Evolutionary conservation across 2,113 vertebrate species (phyloP).

Genomic region (Microcebus murinus): DNA sequence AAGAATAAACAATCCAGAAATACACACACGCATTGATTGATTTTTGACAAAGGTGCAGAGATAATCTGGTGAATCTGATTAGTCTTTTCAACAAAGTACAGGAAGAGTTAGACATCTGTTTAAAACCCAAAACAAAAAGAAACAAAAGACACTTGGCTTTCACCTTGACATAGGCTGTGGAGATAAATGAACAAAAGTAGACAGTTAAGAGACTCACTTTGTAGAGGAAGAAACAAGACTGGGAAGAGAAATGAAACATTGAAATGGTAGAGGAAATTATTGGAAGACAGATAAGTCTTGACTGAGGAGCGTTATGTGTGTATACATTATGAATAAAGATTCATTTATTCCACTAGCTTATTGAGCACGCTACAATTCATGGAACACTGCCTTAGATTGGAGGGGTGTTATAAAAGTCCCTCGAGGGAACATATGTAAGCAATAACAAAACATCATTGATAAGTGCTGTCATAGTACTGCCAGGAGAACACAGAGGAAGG

Average conservation of each 20-base stretch:
- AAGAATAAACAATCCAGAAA: not conserved
- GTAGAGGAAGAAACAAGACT: not conserved
- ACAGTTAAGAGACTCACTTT: not conserved
- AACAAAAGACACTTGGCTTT: not conserved
- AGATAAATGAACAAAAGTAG: not conserved
- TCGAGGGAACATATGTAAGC: not conserved
- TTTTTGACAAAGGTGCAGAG: slow-evolving; percentile 7
- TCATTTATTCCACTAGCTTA: not conserved
- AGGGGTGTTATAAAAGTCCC: not conserved
- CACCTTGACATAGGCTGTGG: not conserved
- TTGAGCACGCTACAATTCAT: not conserved
- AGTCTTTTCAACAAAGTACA: not conserved
- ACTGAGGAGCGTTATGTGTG: not conserved
- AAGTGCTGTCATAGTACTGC: not conserved
- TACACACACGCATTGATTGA: not conserved
- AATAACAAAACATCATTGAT: not conserved
- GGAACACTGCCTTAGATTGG: not conserved
- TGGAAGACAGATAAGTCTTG: not conserved
- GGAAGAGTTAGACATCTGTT: not conserved
- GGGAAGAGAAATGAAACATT: not conserved
- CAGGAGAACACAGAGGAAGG: not conserved
- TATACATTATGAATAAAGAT: not conserved
- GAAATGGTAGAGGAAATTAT: not conserved
- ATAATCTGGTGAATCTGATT: not conserved
- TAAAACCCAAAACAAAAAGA: not conserved